Evolutionary conservation across 2,797 vertebrate species (phyloP).

Genomic region (Myioborus melanocephalus): DNA sequence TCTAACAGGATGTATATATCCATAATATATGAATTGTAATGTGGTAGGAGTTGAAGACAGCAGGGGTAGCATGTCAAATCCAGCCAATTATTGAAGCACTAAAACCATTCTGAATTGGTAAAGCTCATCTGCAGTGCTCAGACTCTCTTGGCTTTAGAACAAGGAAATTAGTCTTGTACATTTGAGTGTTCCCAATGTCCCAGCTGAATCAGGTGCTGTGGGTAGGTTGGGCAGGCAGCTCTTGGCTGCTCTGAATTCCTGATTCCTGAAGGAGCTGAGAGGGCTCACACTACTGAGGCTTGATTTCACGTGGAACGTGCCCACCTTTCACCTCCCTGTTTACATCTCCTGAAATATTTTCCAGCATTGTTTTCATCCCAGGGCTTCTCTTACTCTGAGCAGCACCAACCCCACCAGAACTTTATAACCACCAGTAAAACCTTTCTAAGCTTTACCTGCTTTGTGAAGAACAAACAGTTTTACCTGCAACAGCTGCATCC

Average conservation of each 20-base stretch:
- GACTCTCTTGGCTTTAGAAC: not conserved
- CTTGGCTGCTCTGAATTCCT: not conserved
- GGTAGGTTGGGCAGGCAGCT: not conserved
- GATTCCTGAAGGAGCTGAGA: not conserved
- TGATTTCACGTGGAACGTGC: not conserved
- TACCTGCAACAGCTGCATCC: not conserved
- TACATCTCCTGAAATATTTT: not conserved
- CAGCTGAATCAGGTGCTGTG: not conserved
- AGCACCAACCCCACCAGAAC: not conserved
- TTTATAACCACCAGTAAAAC: not conserved
- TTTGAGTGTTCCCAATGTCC: not conserved
- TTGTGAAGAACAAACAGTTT: not conserved
- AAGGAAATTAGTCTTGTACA: not conserved
- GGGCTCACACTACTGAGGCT: not conserved
- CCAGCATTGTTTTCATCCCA: not conserved
- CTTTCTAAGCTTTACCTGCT: not conserved
- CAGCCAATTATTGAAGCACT: not conserved
- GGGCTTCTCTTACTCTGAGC: not conserved
- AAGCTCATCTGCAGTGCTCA: not conserved
- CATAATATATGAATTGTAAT: not conserved
- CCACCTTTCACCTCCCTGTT: not conserved
- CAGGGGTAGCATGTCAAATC: not conserved
- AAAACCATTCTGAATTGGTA: not conserved
- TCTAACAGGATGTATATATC: not conserved
- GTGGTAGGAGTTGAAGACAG: not conserved